Conservation (phyloP, 2,888 invertebrate species). For the Agonopterix arenella region DNA sequence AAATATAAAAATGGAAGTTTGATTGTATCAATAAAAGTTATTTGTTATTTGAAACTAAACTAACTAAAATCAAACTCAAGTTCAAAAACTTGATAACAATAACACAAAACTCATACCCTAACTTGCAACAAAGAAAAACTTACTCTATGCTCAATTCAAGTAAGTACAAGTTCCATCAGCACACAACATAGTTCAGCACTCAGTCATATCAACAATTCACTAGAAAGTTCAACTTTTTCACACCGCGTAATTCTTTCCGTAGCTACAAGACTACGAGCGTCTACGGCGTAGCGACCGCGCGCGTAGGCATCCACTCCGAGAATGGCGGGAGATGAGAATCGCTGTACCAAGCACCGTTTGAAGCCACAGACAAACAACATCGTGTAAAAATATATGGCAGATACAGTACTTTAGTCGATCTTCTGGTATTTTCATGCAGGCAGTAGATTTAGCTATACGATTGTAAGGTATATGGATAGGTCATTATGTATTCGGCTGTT, state of each 20-base stretch:
- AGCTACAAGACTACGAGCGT: slow-evolving; percentile 25
- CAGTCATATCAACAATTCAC: slow-evolving; percentile 10
- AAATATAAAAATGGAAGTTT: too few species aligned
- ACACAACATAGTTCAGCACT: slow-evolving; percentile 8
- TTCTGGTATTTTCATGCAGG: not conserved
- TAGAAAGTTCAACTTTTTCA: slow-evolving; percentile 4
- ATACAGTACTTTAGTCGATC: not conserved
- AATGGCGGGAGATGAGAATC: slow-evolving; percentile 37
- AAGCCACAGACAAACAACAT: slow-evolving; percentile 7
- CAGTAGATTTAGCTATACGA: too few species aligned
- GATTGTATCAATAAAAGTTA: too few species aligned
- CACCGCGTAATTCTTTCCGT: slow-evolving; percentile 34
- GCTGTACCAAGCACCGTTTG: not conserved
- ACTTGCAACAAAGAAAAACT: too few species aligned
- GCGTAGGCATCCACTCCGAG: slow-evolving; percentile 38
- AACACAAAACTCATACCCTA: too few species aligned
- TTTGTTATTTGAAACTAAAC: too few species aligned
- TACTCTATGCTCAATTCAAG: not conserved
- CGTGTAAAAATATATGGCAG: not conserved
- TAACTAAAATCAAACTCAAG: too few species aligned
- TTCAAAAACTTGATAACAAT: too few species aligned
- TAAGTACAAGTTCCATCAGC: slow-evolving; percentile 3
- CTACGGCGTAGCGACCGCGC: slow-evolving; percentile 54
- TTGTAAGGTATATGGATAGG: slow-evolving; percentile 11
- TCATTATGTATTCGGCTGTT: slow-evolving; percentile 26